phyloP scores from a whole-genome alignment of 2,797 vertebrate species.

The Nannoperca australis region DNA sequence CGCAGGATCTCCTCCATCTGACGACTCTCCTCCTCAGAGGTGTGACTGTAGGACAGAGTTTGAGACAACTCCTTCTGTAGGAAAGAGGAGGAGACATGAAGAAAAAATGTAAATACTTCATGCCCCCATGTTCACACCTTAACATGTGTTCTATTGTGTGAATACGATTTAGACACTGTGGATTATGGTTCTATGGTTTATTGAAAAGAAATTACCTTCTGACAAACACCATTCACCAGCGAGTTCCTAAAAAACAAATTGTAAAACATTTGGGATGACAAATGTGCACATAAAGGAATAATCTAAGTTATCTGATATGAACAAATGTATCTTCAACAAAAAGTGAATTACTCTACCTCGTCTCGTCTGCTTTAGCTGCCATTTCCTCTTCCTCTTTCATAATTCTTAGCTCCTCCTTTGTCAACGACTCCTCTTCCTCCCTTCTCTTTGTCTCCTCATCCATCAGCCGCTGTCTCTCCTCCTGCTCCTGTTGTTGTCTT shows the following conservation, averaged over 20 bases:
- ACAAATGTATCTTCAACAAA: background rate
- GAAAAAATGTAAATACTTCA: background rate
- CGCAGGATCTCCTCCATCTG: slow-evolving; percentile 95
- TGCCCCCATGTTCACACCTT: background rate
- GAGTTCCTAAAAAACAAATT: slow-evolving; percentile 68
- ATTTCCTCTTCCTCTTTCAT: slow-evolving; percentile 65
- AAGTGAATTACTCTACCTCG: slow-evolving; percentile 66
- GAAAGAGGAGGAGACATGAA: background rate
- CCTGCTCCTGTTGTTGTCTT: slow-evolving; percentile 35
- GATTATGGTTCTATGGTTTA: background rate
- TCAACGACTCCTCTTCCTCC: slow-evolving; percentile 41
- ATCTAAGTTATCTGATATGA: background rate
- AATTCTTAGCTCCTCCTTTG: slow-evolving; percentile 54
- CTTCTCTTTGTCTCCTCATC: slow-evolving; percentile 47
- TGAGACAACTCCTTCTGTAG: slow-evolving; percentile 80
- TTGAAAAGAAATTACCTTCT: slow-evolving; percentile 72
- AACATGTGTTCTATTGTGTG: background rate
- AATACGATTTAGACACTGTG: background rate
- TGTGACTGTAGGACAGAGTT: slow-evolving; percentile 71
- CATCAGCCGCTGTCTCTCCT: slow-evolving; percentile 6
- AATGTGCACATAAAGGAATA: background rate
- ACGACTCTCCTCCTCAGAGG: slow-evolving; percentile 90
- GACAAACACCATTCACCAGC: slow-evolving; percentile 71
- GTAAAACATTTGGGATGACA: background rate
- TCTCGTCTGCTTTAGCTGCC: slow-evolving; percentile 59